Conservation (phyloP, 2,888 invertebrate species). For the Sphaerophoria rueppellii region DNA sequence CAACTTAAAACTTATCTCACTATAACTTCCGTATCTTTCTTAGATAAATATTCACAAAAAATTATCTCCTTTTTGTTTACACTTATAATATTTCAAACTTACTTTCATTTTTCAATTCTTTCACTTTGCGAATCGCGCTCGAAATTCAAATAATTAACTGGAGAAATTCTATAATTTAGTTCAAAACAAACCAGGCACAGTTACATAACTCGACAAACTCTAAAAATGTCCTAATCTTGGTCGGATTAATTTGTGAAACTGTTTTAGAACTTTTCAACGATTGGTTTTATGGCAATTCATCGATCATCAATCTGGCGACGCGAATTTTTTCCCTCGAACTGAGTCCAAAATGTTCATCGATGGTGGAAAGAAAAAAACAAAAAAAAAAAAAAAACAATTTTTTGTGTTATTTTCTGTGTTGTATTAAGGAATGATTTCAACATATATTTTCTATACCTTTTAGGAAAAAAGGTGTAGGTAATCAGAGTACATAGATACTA, state of each 20-base stretch:
- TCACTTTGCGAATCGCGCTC: neutral
- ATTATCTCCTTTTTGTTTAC: conserved; percentile 14
- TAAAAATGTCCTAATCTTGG: conserved; percentile 22
- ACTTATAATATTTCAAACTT: conserved; percentile 2
- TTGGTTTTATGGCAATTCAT: conserved; percentile 67
- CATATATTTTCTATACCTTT: conserved; percentile 52
- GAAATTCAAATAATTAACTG: neutral
- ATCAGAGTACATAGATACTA: conserved; percentile 38
- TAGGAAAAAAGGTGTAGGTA: conserved; percentile 2
- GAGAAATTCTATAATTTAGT: neutral
- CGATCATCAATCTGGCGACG: conserved; percentile 69
- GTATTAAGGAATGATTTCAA: conserved; percentile 42
- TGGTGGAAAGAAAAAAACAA: conserved; percentile 43
- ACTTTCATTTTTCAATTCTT: conserved; percentile 22
- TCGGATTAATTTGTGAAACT: conserved; percentile 45
- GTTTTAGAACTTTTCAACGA: conserved; percentile 20
- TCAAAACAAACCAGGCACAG: neutral
- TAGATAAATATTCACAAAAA: neutral
- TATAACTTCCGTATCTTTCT: neutral
- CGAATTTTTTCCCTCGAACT: conserved; percentile 65
- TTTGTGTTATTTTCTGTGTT: conserved; percentile 13
- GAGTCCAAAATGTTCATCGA: conserved; percentile 54
- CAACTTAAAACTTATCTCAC: neutral
- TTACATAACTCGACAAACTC: neutral
- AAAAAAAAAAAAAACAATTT: conserved; percentile 33